Evolutionary conservation across 2,797 vertebrate species (phyloP), one percentile per base, ranked within the genome.

Genomic region (Amblyraja radiata): DNA sequence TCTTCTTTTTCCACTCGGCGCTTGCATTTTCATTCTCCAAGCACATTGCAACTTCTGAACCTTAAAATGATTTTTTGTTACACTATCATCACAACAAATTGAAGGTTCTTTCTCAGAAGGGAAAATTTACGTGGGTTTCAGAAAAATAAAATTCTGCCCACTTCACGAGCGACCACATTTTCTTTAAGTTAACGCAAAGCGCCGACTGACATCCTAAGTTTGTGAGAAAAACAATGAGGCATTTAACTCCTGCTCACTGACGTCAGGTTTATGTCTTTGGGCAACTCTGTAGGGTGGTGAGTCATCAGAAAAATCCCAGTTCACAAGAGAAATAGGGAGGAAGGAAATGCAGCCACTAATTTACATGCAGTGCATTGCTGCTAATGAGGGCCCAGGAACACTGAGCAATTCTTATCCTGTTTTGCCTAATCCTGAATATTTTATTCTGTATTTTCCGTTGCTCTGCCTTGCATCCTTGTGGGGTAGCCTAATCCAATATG

Each of bases 211-310:
- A 14, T 32, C 58, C 5, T 63, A 65, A 86, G 28, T 65, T 58
- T n/a, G n/a, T 32, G 83, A 32, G 28, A 86, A 61, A n/a, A 32
- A 28, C 25, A 65, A 65, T 65, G 61, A 86, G 83, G n/a, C 61
- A 32, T 86, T 86, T 18, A 86, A 63, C 28, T 86, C 83, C 58
- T 86, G 83, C 16, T 65, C 28, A 86, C 83, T 86, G 83, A 86
- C 83, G 61, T 86, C 83, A 65, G 61, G 14, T 8, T 65, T 65
- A 32, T 65, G 28, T 58, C 81, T 54, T n/a, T 6, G 25, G 54
- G 83, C 28, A 32, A 86, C n/a, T 86, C 79, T 32, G 83, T 63
- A 63, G 58, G 63, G 83, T 28, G 16, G 83, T 65, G 83, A 86
- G 28, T 65, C 83, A 86, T 86, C 83, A 86, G 81, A 63, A 84